These are phyloP conservation scores for Choristoneura rosaceana DNA, from an alignment of 2,888 invertebrate species.

Conservation along the genomic window DNA sequence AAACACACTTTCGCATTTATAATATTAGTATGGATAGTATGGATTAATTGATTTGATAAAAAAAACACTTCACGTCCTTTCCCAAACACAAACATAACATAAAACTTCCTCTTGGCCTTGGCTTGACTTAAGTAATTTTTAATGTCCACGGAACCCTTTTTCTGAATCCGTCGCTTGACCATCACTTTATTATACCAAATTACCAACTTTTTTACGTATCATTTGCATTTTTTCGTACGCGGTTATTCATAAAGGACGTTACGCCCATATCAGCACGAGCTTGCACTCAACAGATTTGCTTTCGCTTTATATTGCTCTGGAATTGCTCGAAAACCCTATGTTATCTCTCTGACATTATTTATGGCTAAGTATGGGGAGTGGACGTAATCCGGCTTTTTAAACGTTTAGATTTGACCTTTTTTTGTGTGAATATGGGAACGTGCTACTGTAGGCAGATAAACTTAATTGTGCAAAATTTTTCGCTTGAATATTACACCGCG, in stretches of 20 bases:
- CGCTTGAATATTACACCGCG: no score
- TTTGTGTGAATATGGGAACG: neutral
- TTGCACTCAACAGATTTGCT: neutral
- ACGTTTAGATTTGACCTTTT: neutral
- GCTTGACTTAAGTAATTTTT: no score
- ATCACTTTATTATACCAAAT: slow-evolving; percentile 1
- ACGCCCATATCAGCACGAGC: neutral
- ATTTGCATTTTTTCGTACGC: slow-evolving; percentile 2
- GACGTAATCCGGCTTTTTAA: neutral
- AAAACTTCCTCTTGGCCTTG: no score
- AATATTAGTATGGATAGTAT: no score
- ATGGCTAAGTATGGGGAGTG: neutral
- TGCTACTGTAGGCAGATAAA: no score
- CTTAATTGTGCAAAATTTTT: no score
- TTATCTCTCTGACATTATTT: neutral
- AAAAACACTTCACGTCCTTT: no score
- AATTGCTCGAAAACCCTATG: neutral
- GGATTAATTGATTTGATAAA: no score
- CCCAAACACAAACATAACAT: no score
- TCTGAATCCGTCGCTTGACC: neutral
- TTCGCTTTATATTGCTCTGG: neutral
- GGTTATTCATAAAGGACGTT: slow-evolving; percentile 6
- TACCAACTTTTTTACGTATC: neutral
- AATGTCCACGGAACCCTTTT: neutral
- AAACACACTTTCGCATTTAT: no score